These are phyloP conservation scores for Decapterus maruadsi DNA, from an alignment of 2,797 vertebrate species.

Conservation along the genomic window DNA sequence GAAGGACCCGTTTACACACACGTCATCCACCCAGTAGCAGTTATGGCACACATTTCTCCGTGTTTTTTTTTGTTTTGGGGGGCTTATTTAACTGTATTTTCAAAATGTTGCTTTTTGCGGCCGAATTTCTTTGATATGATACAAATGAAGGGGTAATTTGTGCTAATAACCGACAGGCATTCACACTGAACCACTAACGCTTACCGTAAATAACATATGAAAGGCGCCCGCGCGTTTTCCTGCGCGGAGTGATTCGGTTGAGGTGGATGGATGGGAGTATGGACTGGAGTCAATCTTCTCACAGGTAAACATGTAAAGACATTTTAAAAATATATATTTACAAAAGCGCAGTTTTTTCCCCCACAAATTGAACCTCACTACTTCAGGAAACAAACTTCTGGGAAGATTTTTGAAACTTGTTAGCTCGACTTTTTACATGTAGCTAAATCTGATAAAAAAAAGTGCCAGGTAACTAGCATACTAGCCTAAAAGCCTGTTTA, in stretches of 20 bases:
- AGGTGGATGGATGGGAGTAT: background rate
- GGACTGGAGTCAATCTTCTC: background rate
- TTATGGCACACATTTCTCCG: background rate
- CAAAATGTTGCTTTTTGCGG: accelerated
- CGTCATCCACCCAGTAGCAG: slow-evolving; percentile 73
- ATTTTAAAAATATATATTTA: too few species aligned
- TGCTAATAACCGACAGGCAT: slow-evolving; percentile 55
- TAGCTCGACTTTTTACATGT: too few species aligned
- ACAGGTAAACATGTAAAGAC: background rate
- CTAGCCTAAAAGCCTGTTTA: too few species aligned
- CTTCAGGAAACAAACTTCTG: too few species aligned
- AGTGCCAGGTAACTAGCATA: too few species aligned
- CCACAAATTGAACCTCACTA: too few species aligned
- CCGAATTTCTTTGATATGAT: accelerated
- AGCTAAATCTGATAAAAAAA: too few species aligned
- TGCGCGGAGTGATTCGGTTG: background rate
- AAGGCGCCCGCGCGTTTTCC: slow-evolving; percentile 42
- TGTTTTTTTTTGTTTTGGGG: background rate
- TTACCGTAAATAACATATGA: slow-evolving; percentile 59
- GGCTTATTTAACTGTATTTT: accelerated
- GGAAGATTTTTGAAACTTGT: too few species aligned
- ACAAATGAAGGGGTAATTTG: background rate
- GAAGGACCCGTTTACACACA: slow-evolving; percentile 81
- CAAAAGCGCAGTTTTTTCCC: too few species aligned
- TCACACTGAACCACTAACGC: slow-evolving; percentile 1